phyloP scores from a whole-genome alignment of 2,113 vertebrate genomes.

The Dasyprocta punctata region DNA sequence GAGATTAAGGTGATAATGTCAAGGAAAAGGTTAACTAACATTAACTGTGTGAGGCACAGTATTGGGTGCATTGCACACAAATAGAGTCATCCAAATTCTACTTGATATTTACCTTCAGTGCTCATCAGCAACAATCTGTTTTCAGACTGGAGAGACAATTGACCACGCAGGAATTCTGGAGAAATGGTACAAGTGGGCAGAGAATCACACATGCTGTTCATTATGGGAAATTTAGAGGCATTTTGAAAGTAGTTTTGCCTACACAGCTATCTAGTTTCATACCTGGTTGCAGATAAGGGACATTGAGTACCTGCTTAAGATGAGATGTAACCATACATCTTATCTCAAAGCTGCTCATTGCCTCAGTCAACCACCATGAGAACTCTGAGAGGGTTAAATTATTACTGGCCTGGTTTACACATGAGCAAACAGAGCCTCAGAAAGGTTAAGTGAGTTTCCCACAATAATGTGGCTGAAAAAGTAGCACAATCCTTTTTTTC shows the following conservation, averaged over 20 bases:
- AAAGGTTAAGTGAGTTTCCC: background rate
- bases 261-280: background rate
- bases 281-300: background rate
- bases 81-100: background rate
- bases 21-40: background rate
- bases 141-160: background rate
- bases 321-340: background rate
- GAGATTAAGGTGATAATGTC: background rate
- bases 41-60: background rate
- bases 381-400: background rate
- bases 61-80: accelerated
- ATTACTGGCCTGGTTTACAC: background rate
- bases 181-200: background rate
- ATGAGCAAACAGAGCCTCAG: background rate
- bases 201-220: background rate
- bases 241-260: background rate
- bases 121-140: background rate
- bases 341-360: background rate
- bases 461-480: background rate
- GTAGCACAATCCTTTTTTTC: background rate
- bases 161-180: background rate
- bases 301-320: background rate
- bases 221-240: background rate
- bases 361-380: background rate
- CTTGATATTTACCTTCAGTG: too few relatives aligned